Evolutionary conservation across 2,797 vertebrate species (phyloP).

Genomic region (Oreochromis grahami): DNA sequence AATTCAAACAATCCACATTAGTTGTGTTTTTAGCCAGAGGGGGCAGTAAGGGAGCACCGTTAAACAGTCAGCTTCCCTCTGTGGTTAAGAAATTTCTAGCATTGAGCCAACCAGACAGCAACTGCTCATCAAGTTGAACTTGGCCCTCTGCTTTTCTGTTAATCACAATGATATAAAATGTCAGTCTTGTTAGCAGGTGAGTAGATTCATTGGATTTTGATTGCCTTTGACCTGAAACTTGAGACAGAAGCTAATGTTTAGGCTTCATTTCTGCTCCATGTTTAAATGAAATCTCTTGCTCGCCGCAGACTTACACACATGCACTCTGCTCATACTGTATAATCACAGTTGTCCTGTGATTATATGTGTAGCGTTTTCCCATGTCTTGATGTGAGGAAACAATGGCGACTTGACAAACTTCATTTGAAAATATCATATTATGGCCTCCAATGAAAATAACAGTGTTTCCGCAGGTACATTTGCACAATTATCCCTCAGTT

Average conservation of each 20-base stretch:
- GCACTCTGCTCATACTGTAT: constrained; percentile 44
- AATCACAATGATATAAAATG: constrained; percentile 37
- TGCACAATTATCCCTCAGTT: background rate
- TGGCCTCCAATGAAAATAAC: background rate
- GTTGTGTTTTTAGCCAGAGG: constrained; percentile 35
- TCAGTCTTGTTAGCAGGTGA: constrained; percentile 19
- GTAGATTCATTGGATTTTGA: constrained; percentile 38
- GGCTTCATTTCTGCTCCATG: constrained; percentile 20
- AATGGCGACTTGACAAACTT: constrained; percentile 24
- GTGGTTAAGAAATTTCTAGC: constrained; percentile 4
- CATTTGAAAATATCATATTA: constrained; percentile 20
- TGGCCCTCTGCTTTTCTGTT: constrained; percentile 12
- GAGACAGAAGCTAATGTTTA: constrained; percentile 37
- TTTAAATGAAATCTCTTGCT: constrained; percentile 43
- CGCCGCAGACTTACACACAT: constrained; percentile 54
- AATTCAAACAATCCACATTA: constrained; percentile 40
- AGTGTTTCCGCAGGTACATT: background rate
- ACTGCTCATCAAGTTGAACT: constrained; percentile 30
- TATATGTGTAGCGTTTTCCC: constrained; percentile 50
- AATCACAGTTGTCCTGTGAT: constrained; percentile 63
- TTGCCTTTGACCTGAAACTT: constrained; percentile 31
- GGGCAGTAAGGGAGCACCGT: constrained; percentile 37
- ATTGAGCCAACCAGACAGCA: constrained; percentile 13
- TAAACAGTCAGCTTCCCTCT: background rate
- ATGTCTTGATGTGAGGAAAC: constrained; percentile 46